phyloP scores from a whole-genome alignment of 2,797 vertebrate species.

The Meriones psammophilus region DNA sequence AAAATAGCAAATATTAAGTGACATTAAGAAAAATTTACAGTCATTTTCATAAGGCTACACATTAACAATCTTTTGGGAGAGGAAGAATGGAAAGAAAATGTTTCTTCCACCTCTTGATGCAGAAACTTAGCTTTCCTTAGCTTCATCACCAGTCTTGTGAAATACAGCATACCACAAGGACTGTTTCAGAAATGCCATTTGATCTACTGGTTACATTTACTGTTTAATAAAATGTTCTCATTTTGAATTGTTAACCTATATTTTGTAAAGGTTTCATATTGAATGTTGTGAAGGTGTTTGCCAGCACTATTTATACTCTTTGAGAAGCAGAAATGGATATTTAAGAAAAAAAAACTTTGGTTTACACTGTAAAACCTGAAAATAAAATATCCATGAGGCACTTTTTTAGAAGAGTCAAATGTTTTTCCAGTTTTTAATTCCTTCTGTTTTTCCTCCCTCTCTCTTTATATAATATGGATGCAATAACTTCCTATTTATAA shows the following conservation, averaged over 20 bases:
- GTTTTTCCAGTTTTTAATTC: neutral
- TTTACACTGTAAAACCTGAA: neutral
- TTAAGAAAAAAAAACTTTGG: neutral
- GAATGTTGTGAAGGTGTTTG: neutral
- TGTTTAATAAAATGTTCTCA: constrained; percentile 40
- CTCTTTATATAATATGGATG: neutral
- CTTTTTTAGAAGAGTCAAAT: neutral
- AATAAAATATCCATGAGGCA: neutral
- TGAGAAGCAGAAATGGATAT: neutral
- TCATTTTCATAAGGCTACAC: neutral
- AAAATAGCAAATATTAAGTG: neutral
- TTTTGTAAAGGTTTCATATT: neutral
- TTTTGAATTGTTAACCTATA: neutral
- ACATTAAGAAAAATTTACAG: neutral
- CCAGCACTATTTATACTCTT: neutral
- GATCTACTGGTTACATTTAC: neutral
- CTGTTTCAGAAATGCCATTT: neutral
- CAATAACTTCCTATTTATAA: neutral
- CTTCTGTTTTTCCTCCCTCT: neutral
- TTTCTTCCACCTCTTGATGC: neutral
- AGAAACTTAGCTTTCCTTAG: neutral
- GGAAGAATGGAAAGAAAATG: neutral
- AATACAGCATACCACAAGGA: neutral
- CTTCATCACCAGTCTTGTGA: neutral
- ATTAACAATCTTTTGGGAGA: neutral